A percentile compares a stretch with the other conserved stretches of the same genome.
Evolutionary conservation across 1,140 invertebrate genomes (phyloP).

Genomic region (Anoplophora glabripennis): DNA sequence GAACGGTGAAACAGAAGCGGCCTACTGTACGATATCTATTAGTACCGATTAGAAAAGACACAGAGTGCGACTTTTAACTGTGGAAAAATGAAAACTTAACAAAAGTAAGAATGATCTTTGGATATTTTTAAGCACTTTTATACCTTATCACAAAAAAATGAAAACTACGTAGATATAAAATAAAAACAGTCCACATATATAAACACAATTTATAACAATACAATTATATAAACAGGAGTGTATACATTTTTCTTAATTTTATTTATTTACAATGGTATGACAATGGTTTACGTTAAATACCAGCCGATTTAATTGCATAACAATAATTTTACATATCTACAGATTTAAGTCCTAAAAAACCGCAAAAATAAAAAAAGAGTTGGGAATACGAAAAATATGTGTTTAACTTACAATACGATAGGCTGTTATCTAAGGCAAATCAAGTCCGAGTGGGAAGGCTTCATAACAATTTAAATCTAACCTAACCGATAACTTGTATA

Average conservation of each 20-base stretch:
- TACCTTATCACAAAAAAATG: constrained; percentile 1
- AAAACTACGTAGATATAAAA: constrained; percentile 1
- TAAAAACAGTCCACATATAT: constrained; percentile 13
- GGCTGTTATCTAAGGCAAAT: constrained; percentile 20
- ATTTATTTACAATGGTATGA: constrained; percentile 21
- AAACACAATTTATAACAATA: constrained; percentile 18
- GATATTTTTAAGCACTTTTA: neutral
- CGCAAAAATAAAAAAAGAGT: constrained; percentile 8
- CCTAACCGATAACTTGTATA: constrained; percentile 7
- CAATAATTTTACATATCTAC: constrained; percentile 22
- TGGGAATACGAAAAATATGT: constrained; percentile 15
- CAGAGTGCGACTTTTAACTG: constrained; percentile 10
- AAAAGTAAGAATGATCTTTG: constrained; percentile 2
- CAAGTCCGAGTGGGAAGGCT: constrained; percentile 14
- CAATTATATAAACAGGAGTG: constrained; percentile 20
- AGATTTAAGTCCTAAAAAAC: constrained; percentile 13
- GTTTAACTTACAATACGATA: constrained; percentile 15
- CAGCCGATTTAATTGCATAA: constrained; percentile 19
- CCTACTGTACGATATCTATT: constrained; percentile 10
- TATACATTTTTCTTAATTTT: constrained; percentile 18
- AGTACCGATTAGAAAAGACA: constrained; percentile 8
- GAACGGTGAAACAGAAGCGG: constrained; percentile 9
- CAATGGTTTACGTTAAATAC: constrained; percentile 16
- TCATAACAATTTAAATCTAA: constrained; percentile 21
- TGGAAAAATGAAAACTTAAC: constrained; percentile 2